phyloP scores from a whole-genome alignment of 2,797 vertebrate species.

The Channallabes apus region DNA sequence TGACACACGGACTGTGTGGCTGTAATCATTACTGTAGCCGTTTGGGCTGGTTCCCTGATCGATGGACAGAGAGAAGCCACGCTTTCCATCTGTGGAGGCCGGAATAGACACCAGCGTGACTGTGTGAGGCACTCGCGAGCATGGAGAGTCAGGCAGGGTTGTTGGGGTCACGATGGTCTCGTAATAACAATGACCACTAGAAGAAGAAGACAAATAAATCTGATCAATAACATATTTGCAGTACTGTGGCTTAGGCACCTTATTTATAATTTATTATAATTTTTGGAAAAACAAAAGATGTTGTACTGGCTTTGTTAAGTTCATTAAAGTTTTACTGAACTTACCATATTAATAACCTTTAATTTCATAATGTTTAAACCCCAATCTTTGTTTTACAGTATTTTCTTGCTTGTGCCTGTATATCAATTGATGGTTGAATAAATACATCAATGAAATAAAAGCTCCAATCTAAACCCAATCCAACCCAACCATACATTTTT shows the following conservation, averaged over 20 bases:
- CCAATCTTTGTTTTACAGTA: background rate
- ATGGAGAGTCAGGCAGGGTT: slow-evolving; percentile 84
- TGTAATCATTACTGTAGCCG: slow-evolving; percentile 79
- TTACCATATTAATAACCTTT: background rate
- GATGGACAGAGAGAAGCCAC: slow-evolving; percentile 91
- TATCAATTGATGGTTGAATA: no score
- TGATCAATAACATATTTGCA: background rate
- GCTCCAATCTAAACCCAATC: background rate
- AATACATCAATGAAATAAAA: no score
- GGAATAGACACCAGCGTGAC: slow-evolving; percentile 96
- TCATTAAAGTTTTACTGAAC: background rate
- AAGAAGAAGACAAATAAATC: background rate
- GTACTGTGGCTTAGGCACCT: no score
- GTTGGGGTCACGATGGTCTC: slow-evolving; percentile 90
- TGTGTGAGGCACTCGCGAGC: slow-evolving; percentile 90
- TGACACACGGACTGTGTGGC: slow-evolving; percentile 86
- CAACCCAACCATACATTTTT: background rate
- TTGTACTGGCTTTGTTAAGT: background rate
- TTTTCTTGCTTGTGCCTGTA: background rate
- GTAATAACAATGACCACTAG: slow-evolving; percentile 93
- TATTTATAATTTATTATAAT: no score
- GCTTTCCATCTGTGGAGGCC: slow-evolving; percentile 83
- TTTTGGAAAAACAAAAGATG: background rate
- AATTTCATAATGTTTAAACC: background rate
- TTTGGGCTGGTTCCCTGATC: slow-evolving; percentile 80